These are phyloP conservation scores for Drosophila burlai DNA, from an alignment of 1,140 invertebrate species.

Conservation along the genomic window DNA sequence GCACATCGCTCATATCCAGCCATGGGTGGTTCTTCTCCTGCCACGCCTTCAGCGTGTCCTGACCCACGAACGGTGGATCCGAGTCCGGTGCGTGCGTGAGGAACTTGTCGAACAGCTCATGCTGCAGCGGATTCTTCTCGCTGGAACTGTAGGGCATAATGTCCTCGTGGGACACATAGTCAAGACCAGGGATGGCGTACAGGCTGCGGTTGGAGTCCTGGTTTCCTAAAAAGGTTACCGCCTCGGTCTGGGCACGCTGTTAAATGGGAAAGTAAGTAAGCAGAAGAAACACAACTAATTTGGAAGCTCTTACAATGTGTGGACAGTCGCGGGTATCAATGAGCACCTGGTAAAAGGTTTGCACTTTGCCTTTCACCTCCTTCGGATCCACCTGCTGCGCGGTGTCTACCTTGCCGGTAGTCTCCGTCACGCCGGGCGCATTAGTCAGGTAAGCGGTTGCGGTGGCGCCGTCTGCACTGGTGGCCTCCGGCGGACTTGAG, in stretches of 20 bases:
- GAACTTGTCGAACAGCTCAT: slow-evolving; percentile 99
- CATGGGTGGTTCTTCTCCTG: slow-evolving; percentile 99
- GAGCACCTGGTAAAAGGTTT: slow-evolving; percentile 98
- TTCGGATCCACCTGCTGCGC: slow-evolving; percentile 86
- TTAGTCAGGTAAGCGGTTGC: slow-evolving; percentile 21
- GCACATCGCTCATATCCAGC: slow-evolving; percentile 98
- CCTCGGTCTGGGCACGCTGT: slow-evolving; percentile 97
- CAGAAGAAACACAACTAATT: not conserved
- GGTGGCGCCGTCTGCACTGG: slow-evolving; percentile 9
- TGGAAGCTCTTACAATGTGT: slow-evolving; percentile 92
- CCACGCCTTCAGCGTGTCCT: slow-evolving; percentile 97
- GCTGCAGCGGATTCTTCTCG: slow-evolving; percentile 92
- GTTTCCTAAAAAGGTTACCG: slow-evolving; percentile 98
- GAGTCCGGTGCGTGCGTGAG: slow-evolving; percentile 90
- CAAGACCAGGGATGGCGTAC: slow-evolving; percentile 97
- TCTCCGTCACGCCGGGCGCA: slow-evolving; percentile 5
- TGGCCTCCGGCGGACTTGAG: slow-evolving; percentile 49
- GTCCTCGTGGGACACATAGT: slow-evolving; percentile 99
- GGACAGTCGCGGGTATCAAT: slow-evolving; percentile 98
- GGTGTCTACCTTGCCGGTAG: slow-evolving; percentile 40
- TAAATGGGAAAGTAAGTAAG: slow-evolving; percentile 45
- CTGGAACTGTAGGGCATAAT: slow-evolving; percentile 94
- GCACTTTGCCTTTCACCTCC: slow-evolving; percentile 95
- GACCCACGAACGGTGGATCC: slow-evolving; percentile 94
- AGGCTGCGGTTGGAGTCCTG: slow-evolving; percentile 96